Evolutionary conservation across 1,140 invertebrate genomes (phyloP).

Genomic region (Micrasema longulum): DNA sequence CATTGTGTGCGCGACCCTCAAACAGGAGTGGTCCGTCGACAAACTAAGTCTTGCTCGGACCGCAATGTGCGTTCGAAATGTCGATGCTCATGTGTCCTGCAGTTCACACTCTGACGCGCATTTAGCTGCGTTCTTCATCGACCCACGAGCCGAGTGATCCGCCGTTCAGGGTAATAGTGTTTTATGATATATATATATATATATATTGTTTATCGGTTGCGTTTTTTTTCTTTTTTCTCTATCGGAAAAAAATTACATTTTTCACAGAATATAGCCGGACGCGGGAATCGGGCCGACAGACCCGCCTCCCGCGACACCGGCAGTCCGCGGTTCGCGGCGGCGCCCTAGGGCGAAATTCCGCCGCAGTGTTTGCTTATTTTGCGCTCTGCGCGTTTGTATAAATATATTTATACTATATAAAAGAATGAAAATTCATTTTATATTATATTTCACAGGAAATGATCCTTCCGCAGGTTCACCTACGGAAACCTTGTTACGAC

Average conservation of each 20-base stretch:
- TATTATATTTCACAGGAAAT: slow-evolving; percentile 66
- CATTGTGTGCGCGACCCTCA: slow-evolving; percentile 59
- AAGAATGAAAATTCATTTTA: no score
- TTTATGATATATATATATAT: not conserved
- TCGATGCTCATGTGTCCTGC: slow-evolving; percentile 85
- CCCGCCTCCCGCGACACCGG: slow-evolving; percentile 7
- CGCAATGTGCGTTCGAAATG: slow-evolving; percentile 84
- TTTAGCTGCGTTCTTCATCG: slow-evolving; percentile 88
- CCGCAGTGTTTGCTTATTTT: not conserved
- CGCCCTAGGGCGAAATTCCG: slow-evolving; percentile 31
- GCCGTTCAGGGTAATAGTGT: slow-evolving; percentile 68
- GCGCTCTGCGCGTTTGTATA: not conserved
- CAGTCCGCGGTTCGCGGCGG: slow-evolving; percentile 14
- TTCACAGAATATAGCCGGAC: not conserved
- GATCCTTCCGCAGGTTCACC: slow-evolving; percentile 90
- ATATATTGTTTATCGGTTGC: not conserved
- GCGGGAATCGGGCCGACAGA: not conserved
- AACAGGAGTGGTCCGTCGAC: slow-evolving; percentile 66
- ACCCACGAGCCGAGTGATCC: slow-evolving; percentile 82
- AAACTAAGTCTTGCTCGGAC: slow-evolving; percentile 56
- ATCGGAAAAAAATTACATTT: not conserved
- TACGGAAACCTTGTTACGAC: slow-evolving; percentile 91
- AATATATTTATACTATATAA: not conserved
- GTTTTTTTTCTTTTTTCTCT: not conserved
- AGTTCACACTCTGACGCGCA: slow-evolving; percentile 83